Evolutionary conservation across 2,797 vertebrate species (phyloP).

Genomic region (Loriculus beryllinus): DNA sequence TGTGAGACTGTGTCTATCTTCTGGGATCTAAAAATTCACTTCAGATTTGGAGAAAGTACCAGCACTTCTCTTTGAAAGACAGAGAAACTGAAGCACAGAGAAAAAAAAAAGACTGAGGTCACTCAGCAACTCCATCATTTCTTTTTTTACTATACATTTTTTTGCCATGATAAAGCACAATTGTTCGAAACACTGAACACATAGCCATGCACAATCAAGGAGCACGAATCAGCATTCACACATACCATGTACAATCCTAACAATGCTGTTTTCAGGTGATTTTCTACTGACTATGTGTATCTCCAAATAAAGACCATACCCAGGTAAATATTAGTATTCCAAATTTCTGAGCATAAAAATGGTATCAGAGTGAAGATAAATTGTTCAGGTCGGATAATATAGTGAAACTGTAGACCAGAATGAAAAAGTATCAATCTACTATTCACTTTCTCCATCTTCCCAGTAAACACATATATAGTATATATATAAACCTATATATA

Average conservation of each 20-base stretch:
- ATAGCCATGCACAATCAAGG: background rate
- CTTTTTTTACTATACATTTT: background rate
- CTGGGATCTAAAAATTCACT: background rate
- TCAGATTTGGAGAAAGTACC: background rate
- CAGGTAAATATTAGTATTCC: background rate
- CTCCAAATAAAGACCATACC: background rate
- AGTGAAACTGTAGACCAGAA: background rate
- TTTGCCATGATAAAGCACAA: background rate
- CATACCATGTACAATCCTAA: accelerated
- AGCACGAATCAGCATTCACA: background rate
- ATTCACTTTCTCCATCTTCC: background rate
- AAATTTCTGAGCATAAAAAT: background rate
- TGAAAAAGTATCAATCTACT: background rate
- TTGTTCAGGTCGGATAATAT: background rate
- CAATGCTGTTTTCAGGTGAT: background rate
- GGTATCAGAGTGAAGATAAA: background rate
- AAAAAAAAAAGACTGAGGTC: background rate
- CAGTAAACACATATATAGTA: background rate
- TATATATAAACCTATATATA: accelerated
- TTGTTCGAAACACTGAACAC: background rate
- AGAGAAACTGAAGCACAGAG: background rate
- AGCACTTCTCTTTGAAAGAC: background rate
- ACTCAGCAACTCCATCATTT: background rate
- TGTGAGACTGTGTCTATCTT: background rate
- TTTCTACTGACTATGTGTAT: background rate